Conservation (phyloP, 2,888 invertebrate genomes). For the Cataglyphis albicans region DNA sequence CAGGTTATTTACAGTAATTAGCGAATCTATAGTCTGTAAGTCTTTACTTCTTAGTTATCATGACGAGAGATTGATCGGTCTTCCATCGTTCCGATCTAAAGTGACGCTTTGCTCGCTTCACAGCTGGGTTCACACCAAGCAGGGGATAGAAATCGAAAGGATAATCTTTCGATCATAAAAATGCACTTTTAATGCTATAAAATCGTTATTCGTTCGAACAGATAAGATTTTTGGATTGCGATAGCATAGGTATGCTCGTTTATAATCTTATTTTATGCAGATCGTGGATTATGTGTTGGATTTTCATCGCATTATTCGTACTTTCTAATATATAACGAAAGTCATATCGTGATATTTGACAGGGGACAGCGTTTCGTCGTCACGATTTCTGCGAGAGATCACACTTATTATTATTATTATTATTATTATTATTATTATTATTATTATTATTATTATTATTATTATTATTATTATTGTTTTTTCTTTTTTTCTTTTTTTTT, state of each 20-base stretch:
- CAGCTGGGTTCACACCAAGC: slow-evolving; percentile 65
- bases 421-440: background rate
- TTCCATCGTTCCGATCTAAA: slow-evolving; percentile 68
- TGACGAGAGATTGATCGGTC: slow-evolving; percentile 74
- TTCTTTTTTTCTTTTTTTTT: background rate
- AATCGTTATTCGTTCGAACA: slow-evolving; percentile 31
- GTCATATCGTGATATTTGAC: slow-evolving; percentile 69
- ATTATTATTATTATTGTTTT: too few relatives aligned
- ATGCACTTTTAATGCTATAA: slow-evolving; percentile 24
- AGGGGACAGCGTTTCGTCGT: slow-evolving; percentile 69
- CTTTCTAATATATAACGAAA: slow-evolving; percentile 65
- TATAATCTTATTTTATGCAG: slow-evolving; percentile 70
- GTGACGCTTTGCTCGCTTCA: slow-evolving; percentile 71
- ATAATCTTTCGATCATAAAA: slow-evolving; percentile 67
- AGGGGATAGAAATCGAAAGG: slow-evolving; percentile 60
- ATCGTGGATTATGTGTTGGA: slow-evolving; percentile 68
- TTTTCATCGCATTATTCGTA: slow-evolving; percentile 68
- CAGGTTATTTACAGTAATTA: slow-evolving; percentile 75
- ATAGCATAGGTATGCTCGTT: slow-evolving; percentile 68
- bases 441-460: too few relatives aligned
- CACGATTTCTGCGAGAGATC: slow-evolving; percentile 55
- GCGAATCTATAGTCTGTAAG: slow-evolving; percentile 76
- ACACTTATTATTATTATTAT: background rate
- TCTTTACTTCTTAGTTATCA: slow-evolving; percentile 75
- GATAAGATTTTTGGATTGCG: slow-evolving; percentile 44